Conservation (phyloP, 2,888 invertebrate species). For the Hypomecis punctinalis region DNA sequence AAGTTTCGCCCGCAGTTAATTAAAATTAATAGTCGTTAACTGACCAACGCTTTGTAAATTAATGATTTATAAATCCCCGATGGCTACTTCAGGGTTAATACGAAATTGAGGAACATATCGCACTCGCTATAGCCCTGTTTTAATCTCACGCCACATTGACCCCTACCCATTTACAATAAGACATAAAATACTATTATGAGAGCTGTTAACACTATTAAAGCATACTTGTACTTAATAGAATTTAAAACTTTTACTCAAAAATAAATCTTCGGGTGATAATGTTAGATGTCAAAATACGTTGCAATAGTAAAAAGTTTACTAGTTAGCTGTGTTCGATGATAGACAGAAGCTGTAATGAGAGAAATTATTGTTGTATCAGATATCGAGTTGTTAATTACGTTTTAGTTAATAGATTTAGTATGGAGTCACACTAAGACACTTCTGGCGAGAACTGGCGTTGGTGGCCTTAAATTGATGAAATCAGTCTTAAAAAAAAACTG, state of each 20-base stretch:
- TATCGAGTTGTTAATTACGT: constrained; percentile 33
- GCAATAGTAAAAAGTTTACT: constrained; percentile 8
- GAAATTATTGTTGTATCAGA: constrained; percentile 35
- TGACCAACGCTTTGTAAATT: constrained; percentile 70
- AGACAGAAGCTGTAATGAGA: constrained; percentile 32
- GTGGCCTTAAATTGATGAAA: too few relatives aligned
- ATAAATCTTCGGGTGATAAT: constrained; percentile 16
- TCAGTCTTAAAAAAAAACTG: too few relatives aligned
- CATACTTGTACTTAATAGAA: constrained; percentile 21
- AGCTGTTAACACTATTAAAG: neutral
- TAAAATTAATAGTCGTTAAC: constrained; percentile 79
- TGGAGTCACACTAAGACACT: neutral
- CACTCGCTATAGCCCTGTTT: constrained; percentile 18
- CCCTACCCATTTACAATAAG: constrained; percentile 19
- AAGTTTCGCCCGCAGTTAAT: constrained; percentile 71
- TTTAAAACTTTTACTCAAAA: constrained; percentile 6
- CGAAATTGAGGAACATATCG: constrained; percentile 34
- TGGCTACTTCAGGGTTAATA: constrained; percentile 60
- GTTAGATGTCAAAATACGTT: constrained; percentile 21
- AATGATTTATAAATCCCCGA: constrained; percentile 70
- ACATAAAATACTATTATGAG: constrained; percentile 9
- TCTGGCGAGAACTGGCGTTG: too few relatives aligned
- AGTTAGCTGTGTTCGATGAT: constrained; percentile 24
- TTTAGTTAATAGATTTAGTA: constrained; percentile 30
- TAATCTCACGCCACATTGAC: constrained; percentile 30